These are phyloP conservation scores for Auanema freiburgensis DNA, from an alignment of 2,888 invertebrate genomes.

Conservation along the genomic window DNA sequence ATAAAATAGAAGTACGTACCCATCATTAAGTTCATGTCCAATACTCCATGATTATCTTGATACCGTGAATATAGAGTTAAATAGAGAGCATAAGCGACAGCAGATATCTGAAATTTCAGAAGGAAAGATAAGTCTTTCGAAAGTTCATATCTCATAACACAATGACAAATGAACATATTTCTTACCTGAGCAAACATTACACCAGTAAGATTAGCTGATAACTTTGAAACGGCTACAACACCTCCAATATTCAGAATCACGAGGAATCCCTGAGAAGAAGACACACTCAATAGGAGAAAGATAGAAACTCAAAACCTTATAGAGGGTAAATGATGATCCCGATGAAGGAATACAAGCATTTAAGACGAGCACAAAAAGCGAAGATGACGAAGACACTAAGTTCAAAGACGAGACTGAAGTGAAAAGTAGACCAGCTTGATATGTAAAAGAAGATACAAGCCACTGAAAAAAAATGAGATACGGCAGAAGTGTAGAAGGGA, in stretches of 20 bases:
- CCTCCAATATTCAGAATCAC: conserved; percentile 55
- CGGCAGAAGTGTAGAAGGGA: no score
- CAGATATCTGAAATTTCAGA: conserved; percentile 41
- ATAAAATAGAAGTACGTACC: conserved; percentile 71
- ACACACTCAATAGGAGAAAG: neutral
- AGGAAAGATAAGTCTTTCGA: neutral
- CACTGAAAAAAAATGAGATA: conserved; percentile 73
- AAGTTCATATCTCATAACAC: neutral
- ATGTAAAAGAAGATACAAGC: conserved; percentile 90
- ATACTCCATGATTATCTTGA: conserved; percentile 86
- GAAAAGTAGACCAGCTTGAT: conserved; percentile 83
- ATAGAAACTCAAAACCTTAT: conserved; percentile 29
- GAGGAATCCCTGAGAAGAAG: conserved; percentile 41
- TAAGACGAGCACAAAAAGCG: conserved; percentile 83
- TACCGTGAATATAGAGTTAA: conserved; percentile 80
- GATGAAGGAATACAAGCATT: conserved; percentile 72
- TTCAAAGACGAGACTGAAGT: conserved; percentile 85
- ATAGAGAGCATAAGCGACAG: conserved; percentile 86
- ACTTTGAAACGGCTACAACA: conserved; percentile 55
- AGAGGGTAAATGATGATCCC: conserved; percentile 80
- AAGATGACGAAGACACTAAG: conserved; percentile 83
- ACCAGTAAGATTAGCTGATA: conserved; percentile 48
- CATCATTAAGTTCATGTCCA: conserved; percentile 92
- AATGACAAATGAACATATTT: neutral
- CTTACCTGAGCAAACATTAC: conserved; percentile 46